Percentiles rank a stretch among this genome's conserved stretches.
phyloP scores from a whole-genome alignment of 2,888 invertebrate genomes.

The Eumacrocentrus americanus region DNA sequence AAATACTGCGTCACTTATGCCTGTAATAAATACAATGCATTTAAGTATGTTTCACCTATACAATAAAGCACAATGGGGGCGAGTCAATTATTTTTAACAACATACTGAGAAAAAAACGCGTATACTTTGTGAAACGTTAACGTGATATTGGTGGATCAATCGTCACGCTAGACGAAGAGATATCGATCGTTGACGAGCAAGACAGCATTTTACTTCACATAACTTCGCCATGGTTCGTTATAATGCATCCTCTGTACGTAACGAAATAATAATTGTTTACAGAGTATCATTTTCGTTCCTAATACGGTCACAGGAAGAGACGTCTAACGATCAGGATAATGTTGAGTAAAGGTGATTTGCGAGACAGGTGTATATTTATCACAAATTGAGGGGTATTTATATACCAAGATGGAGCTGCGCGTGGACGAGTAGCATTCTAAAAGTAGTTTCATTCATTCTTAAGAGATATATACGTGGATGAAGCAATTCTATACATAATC shows the following conservation, averaged over 20 bases:
- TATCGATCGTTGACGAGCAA: slow-evolving; percentile 8
- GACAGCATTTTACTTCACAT: background rate
- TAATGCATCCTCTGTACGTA: too few relatives aligned
- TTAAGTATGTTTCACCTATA: too few relatives aligned
- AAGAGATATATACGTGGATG: slow-evolving; percentile 7
- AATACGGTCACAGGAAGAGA: too few relatives aligned
- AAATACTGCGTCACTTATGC: background rate
- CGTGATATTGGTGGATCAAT: slow-evolving; percentile 8
- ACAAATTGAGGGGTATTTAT: background rate
- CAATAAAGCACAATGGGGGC: background rate
- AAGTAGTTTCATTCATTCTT: slow-evolving; percentile 41
- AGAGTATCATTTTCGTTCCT: too few relatives aligned
- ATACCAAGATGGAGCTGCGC: background rate
- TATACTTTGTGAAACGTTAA: background rate
- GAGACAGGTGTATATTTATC: background rate
- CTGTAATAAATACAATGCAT: slow-evolving; percentile 1
- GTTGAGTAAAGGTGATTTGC: too few relatives aligned
- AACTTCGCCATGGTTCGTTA: too few relatives aligned
- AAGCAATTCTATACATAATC: background rate
- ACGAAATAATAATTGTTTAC: too few relatives aligned
- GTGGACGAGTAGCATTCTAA: slow-evolving; percentile 21
- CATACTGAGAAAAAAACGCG: slow-evolving; percentile 3
- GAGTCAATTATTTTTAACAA: background rate
- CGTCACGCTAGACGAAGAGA: slow-evolving; percentile 7
- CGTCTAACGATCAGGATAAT: too few relatives aligned